Percentiles rank a stretch among this genome's conserved stretches.
phyloP scores from a whole-genome alignment of 2,113 vertebrate species.

The Tyto alba region DNA sequence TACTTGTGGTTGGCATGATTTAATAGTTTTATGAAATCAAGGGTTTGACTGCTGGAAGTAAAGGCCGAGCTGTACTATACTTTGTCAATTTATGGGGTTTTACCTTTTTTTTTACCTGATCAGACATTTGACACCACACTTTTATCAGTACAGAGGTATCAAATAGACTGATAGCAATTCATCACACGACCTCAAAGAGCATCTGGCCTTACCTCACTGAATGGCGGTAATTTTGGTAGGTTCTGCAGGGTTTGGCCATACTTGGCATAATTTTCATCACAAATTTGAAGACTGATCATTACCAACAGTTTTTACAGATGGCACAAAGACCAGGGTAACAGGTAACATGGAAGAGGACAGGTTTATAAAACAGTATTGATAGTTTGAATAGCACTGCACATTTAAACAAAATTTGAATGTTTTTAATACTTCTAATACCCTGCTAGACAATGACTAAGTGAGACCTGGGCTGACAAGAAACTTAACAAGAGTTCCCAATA shows the following conservation, averaged over 20 bases:
- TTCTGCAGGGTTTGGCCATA: not conserved
- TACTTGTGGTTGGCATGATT: not conserved
- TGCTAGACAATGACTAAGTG: not conserved
- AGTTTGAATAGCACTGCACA: not conserved
- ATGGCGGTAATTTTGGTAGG: not conserved
- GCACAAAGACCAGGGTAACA: not conserved
- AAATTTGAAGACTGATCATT: not conserved
- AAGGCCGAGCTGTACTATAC: not conserved
- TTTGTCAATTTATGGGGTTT: not conserved
- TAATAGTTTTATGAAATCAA: not conserved
- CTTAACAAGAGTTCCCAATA: not conserved
- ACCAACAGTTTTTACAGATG: not conserved
- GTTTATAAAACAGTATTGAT: not conserved
- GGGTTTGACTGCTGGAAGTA: not conserved
- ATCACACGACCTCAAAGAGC: not conserved
- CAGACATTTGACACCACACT: not conserved
- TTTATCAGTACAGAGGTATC: not conserved
- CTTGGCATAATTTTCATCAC: not conserved
- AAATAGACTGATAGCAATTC: not conserved
- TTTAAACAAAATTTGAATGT: not conserved
- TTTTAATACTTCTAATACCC: not conserved
- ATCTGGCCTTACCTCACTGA: not conserved
- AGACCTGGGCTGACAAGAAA: not conserved
- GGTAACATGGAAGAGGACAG: not conserved
- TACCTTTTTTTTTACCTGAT: not conserved